Conservation (phyloP, 1,140 invertebrate genomes). For the Brachionus angularis region DNA sequence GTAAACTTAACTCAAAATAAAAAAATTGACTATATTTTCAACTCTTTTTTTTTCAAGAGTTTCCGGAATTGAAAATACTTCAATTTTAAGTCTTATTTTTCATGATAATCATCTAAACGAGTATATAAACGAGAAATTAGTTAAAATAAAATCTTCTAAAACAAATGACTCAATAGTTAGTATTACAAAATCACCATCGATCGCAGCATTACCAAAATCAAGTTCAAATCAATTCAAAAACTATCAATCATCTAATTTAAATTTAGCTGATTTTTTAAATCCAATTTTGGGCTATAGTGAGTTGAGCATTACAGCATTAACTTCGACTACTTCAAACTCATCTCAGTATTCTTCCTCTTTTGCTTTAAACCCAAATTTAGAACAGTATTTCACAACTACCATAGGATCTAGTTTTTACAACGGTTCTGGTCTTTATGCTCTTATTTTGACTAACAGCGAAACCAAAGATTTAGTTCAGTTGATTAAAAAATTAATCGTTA, state of each 20-base stretch:
- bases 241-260: not conserved
- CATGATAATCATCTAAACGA: conserved; percentile 17
- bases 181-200: not conserved
- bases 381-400: conserved; percentile 21
- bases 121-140: conserved; percentile 9
- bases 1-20: too few relatives aligned
- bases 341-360: not conserved
- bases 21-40: too few relatives aligned
- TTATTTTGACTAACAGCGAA: conserved; percentile 4
- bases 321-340: not conserved
- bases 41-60: too few relatives aligned
- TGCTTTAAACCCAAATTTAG: conserved; percentile 19
- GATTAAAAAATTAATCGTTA: conserved; percentile 25
- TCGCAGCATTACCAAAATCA: not conserved
- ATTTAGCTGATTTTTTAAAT: conserved; percentile 42
- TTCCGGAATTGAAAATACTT: conserved; percentile 5
- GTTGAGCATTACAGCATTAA: not conserved
- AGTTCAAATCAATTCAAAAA: not conserved
- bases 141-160: not conserved
- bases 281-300: conserved; percentile 24
- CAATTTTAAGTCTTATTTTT: conserved; percentile 36
- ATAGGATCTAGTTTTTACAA: conserved; percentile 42
- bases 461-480: conserved; percentile 22
- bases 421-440: not conserved
- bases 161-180: conserved; percentile 12